Evolutionary conservation across 2,888 invertebrate genomes (phyloP), one percentile per base, ranked within the genome.

Genomic region (Belgica antarctica): DNA sequence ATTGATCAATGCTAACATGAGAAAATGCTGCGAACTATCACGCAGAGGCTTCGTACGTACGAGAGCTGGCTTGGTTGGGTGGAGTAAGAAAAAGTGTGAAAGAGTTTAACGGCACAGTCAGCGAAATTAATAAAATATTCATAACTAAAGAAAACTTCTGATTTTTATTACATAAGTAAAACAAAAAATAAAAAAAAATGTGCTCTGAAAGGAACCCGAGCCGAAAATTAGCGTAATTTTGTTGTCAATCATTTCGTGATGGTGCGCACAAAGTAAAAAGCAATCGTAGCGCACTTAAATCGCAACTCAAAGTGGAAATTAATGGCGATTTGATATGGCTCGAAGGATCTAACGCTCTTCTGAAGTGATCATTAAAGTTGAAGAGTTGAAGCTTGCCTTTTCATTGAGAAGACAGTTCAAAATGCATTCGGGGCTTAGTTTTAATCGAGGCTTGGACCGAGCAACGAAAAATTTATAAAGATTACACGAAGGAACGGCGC

Each of bases 191-290:
- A 25, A 19, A n/a, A n/a, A 24, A 61, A 19, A 61, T 12, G 12
- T 15, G 17, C 17, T 34, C 22, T 19, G 19, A 62, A 62, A 62
- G 28, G 36, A 22, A 31, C 22, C 24, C 19, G 41, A 17, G 17
- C 41, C 36, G 46, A 41, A 47, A 52, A 52, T 52, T 52, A 52
- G 52, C 17, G 15, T 15, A 57, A 68, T 68, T 68, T 68, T 31
- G 57, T 34, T 68, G 68, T 68, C 68, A 68, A 68, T 68, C 68
- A 68, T 46, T 57, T 68, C n/a, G n/a, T n/a, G n/a, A n/a, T n/a
- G 19, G 22, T 17, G 22, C 52, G 17, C 17, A 12, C 52, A 31
- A 31, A 52, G 52, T 52, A n/a, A 52, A 52, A 22, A 8, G 52
- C 41, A 41, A 41, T 41, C 41, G 41, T n/a, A 15, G 41, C n/a